Evolutionary conservation across 2,113 vertebrate species (phyloP).

Genomic region (Oncorhynchus mykiss): DNA sequence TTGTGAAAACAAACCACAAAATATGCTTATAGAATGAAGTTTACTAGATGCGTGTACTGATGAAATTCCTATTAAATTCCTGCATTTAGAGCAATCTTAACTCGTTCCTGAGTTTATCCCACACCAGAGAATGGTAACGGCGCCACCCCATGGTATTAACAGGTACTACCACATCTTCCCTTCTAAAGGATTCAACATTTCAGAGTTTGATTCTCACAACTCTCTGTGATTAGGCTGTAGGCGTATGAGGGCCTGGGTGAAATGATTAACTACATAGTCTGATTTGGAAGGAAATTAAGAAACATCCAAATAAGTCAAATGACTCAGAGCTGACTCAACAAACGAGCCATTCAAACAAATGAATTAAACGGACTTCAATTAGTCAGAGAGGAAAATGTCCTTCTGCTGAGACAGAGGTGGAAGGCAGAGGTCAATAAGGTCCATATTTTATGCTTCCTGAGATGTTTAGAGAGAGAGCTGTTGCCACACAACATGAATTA

Average conservation of each 20-base stretch:
- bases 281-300: no score
- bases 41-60: no score
- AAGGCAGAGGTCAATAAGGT: constrained; percentile 31
- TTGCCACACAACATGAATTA: constrained; percentile 11
- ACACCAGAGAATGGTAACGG: constrained; percentile 13
- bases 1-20: no score
- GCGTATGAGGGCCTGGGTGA: constrained; percentile 37
- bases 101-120: not conserved
- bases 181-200: not conserved
- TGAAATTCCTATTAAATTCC: not conserved
- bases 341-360: constrained; percentile 55
- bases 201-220: not conserved
- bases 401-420: constrained; percentile 13
- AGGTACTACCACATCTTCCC: not conserved
- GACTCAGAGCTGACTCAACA: constrained; percentile 55
- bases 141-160: constrained; percentile 50
- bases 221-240: constrained; percentile 5
- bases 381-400: constrained; percentile 42
- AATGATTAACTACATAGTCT: constrained; percentile 44
- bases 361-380: constrained; percentile 60
- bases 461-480: constrained; percentile 12
- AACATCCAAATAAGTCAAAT: constrained; percentile 55
- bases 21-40: not conserved
- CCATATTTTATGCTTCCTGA: constrained; percentile 37
- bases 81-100: no score